phyloP scores from a whole-genome alignment of 2,888 invertebrate species.

The Pristionchus maxplancki region DNA sequence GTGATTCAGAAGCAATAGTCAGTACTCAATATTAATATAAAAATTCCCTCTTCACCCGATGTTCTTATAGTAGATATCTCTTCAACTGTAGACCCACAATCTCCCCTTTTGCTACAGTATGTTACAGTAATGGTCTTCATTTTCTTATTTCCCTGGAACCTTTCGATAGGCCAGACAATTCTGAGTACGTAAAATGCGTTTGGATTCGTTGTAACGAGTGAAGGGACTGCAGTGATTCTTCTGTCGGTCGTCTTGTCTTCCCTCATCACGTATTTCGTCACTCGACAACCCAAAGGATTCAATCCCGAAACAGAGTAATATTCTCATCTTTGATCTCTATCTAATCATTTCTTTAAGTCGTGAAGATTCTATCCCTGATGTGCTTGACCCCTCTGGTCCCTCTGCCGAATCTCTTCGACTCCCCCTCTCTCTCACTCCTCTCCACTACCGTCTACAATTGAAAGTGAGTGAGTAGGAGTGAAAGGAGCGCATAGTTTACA shows the following conservation, averaged over 20 bases:
- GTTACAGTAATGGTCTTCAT: too few relatives aligned
- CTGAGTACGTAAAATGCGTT: too few relatives aligned
- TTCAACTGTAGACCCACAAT: too few relatives aligned
- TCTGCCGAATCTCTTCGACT: constrained; percentile 21
- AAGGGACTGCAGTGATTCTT: not conserved
- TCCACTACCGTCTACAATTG: constrained; percentile 5
- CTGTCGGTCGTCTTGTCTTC: not conserved
- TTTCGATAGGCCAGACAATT: too few relatives aligned
- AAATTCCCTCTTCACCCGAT: too few relatives aligned
- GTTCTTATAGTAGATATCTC: too few relatives aligned
- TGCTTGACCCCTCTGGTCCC: not conserved
- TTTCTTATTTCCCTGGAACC: too few relatives aligned
- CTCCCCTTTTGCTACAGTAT: too few relatives aligned
- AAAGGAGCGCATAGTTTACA: constrained; percentile 3
- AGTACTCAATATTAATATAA: not conserved
- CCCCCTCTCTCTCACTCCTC: not conserved
- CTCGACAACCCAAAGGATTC: not conserved
- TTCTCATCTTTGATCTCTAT: not conserved
- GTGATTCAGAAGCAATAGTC: not conserved
- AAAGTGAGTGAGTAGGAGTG: constrained; percentile 27
- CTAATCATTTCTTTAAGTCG: not conserved
- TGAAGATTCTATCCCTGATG: constrained; percentile 35
- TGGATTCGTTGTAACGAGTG: too few relatives aligned
- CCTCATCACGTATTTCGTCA: constrained; percentile 30
- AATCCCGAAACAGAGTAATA: constrained; percentile 36